Evolutionary conservation across 2,797 vertebrate genomes (phyloP), one percentile per base, ranked within the genome.

Genomic region (Gallinago stenura): DNA sequence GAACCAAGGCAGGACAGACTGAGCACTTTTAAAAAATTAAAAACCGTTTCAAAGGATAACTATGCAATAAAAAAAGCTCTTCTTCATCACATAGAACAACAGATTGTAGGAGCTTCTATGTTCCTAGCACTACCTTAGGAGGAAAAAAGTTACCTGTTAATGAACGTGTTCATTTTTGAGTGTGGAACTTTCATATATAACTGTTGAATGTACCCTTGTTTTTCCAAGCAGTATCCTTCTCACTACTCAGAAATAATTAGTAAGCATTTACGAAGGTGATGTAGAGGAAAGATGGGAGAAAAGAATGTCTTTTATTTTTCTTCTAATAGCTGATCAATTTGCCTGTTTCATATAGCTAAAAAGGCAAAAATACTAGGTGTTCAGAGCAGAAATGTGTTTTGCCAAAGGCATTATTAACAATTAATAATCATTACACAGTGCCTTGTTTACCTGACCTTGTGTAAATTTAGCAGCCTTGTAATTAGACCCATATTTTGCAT

Each of bases 401-500:
- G 96, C 96, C 97, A 98, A 98, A 98, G 98, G 98, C 98, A 98
- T 98, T 98, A 98, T 98, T 98, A 98, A 98, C 98, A 98, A 98
- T 98, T 98, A 98, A 98, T 98, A 98, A 98, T 98, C 98, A 98
- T 98, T 98, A 98, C 97, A 98, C 94, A 96, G 97, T 97, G 98
- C 95, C 98, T 98, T 98, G 98, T 98, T 98, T 98, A 98, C 98
- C 98, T 98, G 98, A 98, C 98, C 98, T 98, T 96, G 97, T 98
- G 97, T 98, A 98, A 98, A 98, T 98, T 98, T 97, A 98, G 97
- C 97, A 98, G 98, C 98, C 98, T 98, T 97, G 97, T 98, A 98
- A 98, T 98, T 98, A 98, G 98, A 98, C 98, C 97, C 97, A 97
- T 97, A 98, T 98, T 98, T 98, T 98, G 97, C 98, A 98, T 97